Conservation (phyloP, 2,113 vertebrate genomes). For the Hippolais icterina region DNA sequence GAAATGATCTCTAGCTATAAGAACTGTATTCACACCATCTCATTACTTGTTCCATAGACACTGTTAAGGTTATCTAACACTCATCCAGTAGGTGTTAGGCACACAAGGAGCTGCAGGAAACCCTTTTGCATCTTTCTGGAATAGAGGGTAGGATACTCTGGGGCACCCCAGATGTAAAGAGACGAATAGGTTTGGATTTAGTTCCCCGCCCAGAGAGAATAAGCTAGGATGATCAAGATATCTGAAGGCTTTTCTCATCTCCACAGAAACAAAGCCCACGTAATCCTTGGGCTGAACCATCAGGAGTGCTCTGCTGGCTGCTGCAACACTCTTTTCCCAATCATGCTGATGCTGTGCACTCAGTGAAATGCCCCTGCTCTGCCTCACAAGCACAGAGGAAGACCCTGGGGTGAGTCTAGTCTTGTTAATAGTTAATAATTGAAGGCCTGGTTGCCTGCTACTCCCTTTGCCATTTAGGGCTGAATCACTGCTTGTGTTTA, state of each 20-base stretch:
- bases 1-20: background rate
- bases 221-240: background rate
- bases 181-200: background rate
- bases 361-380: background rate
- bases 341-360: background rate
- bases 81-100: rapidly evolving
- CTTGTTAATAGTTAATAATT: constrained; percentile 15
- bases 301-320: background rate
- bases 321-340: rapidly evolving
- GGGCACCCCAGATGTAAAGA: background rate
- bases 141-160: rapidly evolving
- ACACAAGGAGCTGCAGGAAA: background rate
- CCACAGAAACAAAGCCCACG: rapidly evolving
- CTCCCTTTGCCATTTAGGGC: background rate
- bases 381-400: background rate
- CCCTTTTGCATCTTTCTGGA: background rate
- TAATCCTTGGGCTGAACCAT: background rate
- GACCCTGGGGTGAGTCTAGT: background rate
- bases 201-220: background rate
- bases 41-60: background rate
- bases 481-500: constrained; percentile 23
- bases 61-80: background rate
- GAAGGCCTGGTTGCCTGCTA: background rate
- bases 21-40: background rate
- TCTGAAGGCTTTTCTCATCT: background rate